Evolutionary conservation across 2,797 vertebrate species (phyloP).

Genomic region (Pachyuromys duprasi): DNA sequence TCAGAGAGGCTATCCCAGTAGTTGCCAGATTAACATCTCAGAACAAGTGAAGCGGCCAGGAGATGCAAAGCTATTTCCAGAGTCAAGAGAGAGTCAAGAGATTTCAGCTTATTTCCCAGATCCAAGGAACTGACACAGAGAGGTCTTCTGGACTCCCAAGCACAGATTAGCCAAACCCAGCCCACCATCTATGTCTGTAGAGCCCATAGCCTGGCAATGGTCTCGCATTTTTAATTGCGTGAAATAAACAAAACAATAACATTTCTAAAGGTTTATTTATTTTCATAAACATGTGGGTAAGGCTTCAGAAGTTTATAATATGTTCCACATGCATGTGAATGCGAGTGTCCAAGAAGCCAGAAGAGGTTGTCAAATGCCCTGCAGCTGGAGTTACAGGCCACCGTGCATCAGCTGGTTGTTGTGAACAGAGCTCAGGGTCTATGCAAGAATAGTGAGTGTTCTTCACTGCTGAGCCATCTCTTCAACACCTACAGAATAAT

Average conservation of each 20-base stretch:
- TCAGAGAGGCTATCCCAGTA: background rate
- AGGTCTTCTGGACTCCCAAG: background rate
- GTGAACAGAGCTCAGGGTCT: background rate
- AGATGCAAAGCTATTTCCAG: background rate
- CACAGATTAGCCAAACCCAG: background rate
- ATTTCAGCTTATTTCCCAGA: background rate
- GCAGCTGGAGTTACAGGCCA: background rate
- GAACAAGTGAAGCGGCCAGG: background rate
- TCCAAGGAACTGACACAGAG: background rate
- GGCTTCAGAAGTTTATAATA: background rate
- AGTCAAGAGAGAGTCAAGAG: background rate
- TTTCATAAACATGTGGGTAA: background rate
- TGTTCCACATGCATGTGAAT: background rate
- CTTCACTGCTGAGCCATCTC: background rate
- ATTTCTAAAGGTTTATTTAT: background rate
- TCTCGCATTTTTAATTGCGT: background rate
- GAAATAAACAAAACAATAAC: background rate
- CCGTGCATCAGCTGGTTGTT: background rate
- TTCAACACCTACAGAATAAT: background rate
- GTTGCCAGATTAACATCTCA: background rate
- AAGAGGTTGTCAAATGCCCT: background rate
- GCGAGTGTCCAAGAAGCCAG: background rate
- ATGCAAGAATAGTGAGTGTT: background rate
- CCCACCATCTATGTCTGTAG: background rate
- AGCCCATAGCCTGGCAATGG: background rate